phyloP scores from a whole-genome alignment of 2,113 vertebrate genomes.

The Agapornis roseicollis region DNA sequence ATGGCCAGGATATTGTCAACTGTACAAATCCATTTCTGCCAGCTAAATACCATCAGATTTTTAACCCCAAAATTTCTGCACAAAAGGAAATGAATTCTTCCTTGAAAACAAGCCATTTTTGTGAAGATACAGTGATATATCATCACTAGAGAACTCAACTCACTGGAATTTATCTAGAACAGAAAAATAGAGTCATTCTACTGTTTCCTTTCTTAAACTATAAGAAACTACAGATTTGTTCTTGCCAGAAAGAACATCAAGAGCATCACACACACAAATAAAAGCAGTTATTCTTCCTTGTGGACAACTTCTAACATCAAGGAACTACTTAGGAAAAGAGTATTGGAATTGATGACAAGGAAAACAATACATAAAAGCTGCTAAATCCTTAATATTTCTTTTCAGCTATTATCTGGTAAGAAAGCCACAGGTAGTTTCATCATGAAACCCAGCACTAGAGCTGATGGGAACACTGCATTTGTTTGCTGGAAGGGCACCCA shows the following conservation, averaged over 20 bases:
- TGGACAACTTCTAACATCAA: background rate
- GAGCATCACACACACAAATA: background rate
- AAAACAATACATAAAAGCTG: background rate
- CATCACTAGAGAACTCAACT: background rate
- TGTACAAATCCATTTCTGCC: background rate
- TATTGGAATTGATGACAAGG: background rate
- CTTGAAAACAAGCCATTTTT: background rate
- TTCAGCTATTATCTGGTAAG: background rate
- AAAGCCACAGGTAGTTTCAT: background rate
- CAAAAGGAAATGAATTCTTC: background rate
- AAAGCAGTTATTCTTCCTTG: background rate
- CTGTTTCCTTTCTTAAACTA: background rate
- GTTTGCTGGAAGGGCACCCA: background rate
- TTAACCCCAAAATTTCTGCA: background rate
- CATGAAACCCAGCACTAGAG: background rate
- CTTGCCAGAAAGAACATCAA: background rate
- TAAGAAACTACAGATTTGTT: background rate
- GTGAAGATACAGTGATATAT: background rate
- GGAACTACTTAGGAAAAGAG: background rate
- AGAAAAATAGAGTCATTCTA: background rate
- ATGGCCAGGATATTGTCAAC: background rate
- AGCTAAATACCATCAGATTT: background rate
- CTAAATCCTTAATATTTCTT: background rate
- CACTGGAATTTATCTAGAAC: background rate
- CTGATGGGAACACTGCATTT: background rate